These are phyloP conservation scores for Cyanoramphus novaezelandiae DNA, from an alignment of 2,113 vertebrate species.

Conservation along the genomic window DNA sequence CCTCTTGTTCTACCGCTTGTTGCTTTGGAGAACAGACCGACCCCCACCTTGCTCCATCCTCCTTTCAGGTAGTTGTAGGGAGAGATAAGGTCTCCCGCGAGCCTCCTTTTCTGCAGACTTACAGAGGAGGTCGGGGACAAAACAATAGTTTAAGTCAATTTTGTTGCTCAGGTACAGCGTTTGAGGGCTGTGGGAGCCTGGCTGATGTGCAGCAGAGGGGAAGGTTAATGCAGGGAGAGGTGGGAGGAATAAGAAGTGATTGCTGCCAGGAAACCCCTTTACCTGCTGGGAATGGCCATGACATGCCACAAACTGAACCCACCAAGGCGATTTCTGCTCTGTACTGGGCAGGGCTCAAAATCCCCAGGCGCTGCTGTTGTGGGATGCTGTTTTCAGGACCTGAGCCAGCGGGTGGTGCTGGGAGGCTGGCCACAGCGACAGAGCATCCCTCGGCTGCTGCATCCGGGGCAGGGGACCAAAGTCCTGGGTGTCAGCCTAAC, in stretches of 20 bases:
- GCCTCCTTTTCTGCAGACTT: neutral
- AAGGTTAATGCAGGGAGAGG: neutral
- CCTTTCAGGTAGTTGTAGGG: neutral
- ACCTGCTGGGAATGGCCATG: neutral
- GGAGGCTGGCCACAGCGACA: neutral
- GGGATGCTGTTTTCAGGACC: neutral
- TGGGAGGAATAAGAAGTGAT: accelerated
- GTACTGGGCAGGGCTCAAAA: neutral
- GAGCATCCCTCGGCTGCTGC: accelerated
- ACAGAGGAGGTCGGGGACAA: neutral
- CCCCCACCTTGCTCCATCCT: neutral
- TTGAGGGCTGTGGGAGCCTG: neutral
- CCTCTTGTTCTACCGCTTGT: neutral
- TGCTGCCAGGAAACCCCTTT: neutral
- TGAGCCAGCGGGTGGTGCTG: neutral
- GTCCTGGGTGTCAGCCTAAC: neutral
- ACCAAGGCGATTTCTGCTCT: accelerated
- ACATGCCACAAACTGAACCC: neutral
- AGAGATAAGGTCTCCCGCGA: neutral
- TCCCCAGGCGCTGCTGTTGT: neutral
- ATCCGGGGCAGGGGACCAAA: accelerated
- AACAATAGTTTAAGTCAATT: neutral
- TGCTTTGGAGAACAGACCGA: accelerated
- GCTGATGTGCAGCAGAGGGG: neutral
- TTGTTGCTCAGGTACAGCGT: neutral